Conservation (phyloP, 2,797 vertebrate species). For the Thalassophryne amazonica region DNA sequence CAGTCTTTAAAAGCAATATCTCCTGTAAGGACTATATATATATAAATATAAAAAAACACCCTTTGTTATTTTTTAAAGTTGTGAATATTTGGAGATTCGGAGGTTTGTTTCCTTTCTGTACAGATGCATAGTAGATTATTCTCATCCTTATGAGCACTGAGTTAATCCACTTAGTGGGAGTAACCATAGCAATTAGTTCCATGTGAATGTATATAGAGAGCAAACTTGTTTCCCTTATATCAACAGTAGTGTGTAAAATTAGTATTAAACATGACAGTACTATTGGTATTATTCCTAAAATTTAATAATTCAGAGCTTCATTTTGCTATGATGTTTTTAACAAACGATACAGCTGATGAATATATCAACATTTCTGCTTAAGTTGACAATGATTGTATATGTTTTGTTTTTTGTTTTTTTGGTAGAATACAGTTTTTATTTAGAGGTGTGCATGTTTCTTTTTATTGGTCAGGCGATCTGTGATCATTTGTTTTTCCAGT, state of each 20-base stretch:
- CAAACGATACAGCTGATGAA: slow-evolving; percentile 68
- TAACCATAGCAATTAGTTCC: slow-evolving; percentile 52
- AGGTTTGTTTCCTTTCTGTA: slow-evolving; percentile 62
- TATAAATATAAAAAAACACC: no score
- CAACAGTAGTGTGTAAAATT: slow-evolving; percentile 64
- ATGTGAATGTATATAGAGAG: slow-evolving; percentile 68
- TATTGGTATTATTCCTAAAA: slow-evolving; percentile 57
- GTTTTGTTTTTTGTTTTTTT: slow-evolving; percentile 48
- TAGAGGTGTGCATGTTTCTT: slow-evolving; percentile 32
- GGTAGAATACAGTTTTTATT: slow-evolving; percentile 54
- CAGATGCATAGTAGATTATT: slow-evolving; percentile 57
- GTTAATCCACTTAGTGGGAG: slow-evolving; percentile 49
- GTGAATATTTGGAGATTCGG: slow-evolving; percentile 60
- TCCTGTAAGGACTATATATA: slow-evolving; percentile 70
- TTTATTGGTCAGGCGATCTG: slow-evolving; percentile 77
- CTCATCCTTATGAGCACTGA: slow-evolving; percentile 50
- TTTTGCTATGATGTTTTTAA: slow-evolving; percentile 68
- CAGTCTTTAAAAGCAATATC: slow-evolving; percentile 80
- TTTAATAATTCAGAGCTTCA: slow-evolving; percentile 51
- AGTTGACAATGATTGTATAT: slow-evolving; percentile 73
- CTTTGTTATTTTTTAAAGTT: slow-evolving; percentile 45
- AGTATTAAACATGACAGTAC: slow-evolving; percentile 56
- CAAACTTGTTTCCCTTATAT: slow-evolving; percentile 57
- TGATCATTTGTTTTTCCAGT: slow-evolving; percentile 60
- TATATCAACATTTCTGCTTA: slow-evolving; percentile 60